Percentiles rank a stretch among this genome's conserved stretches.
These are phyloP conservation scores for Thamnophis elegans DNA, from an alignment of 2,797 vertebrate species.

Conservation along the genomic window DNA sequence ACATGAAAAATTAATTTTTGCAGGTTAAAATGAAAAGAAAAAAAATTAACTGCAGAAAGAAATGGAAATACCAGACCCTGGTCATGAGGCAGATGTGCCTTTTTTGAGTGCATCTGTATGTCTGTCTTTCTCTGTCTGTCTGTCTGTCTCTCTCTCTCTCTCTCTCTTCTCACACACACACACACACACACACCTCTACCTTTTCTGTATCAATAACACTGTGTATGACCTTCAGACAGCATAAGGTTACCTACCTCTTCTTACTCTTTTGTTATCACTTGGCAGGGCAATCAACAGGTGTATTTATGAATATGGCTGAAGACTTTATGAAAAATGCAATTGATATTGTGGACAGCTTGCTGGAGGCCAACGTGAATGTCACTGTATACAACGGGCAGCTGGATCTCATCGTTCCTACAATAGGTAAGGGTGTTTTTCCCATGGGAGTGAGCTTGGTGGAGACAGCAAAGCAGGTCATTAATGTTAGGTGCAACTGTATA, in stretches of 20 bases:
- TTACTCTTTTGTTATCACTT: constrained; percentile 1
- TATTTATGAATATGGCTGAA: constrained; percentile 86
- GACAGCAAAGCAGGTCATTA: not conserved
- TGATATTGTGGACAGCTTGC: constrained; percentile 82
- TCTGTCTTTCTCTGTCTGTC: too few relatives aligned
- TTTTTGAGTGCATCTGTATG: not conserved
- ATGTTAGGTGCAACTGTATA: not conserved
- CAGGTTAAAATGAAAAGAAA: not conserved
- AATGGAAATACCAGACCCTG: not conserved
- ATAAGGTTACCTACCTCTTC: not conserved
- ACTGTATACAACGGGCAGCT: constrained; percentile 95
- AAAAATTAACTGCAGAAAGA: not conserved
- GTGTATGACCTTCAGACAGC: not conserved
- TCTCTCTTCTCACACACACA: too few relatives aligned
- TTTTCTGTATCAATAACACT: not conserved
- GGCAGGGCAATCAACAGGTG: constrained; percentile 80
- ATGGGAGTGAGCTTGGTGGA: not conserved
- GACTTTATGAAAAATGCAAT: constrained; percentile 95
- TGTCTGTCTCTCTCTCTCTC: too few relatives aligned
- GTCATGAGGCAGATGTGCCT: not conserved
- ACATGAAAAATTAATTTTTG: not conserved
- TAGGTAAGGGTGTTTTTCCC: constrained; percentile 75
- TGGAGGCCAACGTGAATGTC: constrained; percentile 83
- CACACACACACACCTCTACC: rapidly evolving
- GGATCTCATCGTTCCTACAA: constrained; percentile 95